A percentile compares a stretch with the other conserved stretches of the same genome.
These are phyloP conservation scores for Mus spicilegus DNA, from an alignment of 2,113 vertebrate species.

Conservation along the genomic window DNA sequence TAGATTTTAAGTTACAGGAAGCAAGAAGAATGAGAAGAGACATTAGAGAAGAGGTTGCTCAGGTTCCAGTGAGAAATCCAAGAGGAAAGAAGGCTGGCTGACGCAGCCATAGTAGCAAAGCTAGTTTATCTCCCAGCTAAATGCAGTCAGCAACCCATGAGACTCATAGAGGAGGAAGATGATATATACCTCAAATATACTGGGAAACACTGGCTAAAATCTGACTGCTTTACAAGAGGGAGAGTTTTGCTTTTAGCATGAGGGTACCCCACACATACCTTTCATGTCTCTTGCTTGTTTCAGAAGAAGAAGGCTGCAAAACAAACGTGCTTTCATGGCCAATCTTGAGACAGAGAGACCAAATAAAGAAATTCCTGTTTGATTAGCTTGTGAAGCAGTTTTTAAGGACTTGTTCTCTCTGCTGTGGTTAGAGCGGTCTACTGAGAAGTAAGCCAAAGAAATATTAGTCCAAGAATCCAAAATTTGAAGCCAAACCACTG, in stretches of 20 bases:
- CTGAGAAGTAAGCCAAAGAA: constrained; percentile 68
- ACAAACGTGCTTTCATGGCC: not conserved
- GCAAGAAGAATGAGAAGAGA: not conserved
- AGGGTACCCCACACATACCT: not conserved
- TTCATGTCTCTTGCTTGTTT: constrained; percentile 23
- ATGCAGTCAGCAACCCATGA: not conserved
- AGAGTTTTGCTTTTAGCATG: not conserved
- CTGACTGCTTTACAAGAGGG: not conserved
- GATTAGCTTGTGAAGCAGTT: constrained; percentile 60
- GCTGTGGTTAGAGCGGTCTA: constrained; percentile 58
- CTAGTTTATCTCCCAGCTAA: not conserved
- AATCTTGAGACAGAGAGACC: not conserved
- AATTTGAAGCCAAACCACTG: constrained; percentile 72
- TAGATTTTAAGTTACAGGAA: not conserved
- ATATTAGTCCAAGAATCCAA: constrained; percentile 66
- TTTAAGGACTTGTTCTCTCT: constrained; percentile 37
- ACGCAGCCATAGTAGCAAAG: not conserved
- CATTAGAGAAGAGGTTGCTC: not conserved
- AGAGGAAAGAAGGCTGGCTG: not conserved
- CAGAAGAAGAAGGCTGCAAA: constrained; percentile 34
- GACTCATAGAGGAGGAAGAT: not conserved
- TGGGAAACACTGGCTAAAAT: not conserved
- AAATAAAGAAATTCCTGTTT: constrained; percentile 60
- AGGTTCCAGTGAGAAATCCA: not conserved
- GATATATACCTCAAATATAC: not conserved